phyloP scores from a whole-genome alignment of 1,140 invertebrate genomes.

The Acromyrmex echinatior region DNA sequence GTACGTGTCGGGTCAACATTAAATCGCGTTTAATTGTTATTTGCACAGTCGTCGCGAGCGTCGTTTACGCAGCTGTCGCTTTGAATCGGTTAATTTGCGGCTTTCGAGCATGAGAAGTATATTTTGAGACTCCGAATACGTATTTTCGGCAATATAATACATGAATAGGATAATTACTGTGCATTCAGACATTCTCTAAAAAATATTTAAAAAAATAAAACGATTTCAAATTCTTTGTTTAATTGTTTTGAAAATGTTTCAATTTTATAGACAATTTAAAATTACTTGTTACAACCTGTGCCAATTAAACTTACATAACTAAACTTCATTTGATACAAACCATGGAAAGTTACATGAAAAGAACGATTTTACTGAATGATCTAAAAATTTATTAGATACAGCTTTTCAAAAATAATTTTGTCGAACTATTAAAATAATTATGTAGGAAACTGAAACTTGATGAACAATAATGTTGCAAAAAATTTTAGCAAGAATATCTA shows the following conservation, averaged over 20 bases:
- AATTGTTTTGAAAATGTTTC: background rate
- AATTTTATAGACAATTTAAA: background rate
- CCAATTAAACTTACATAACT: background rate
- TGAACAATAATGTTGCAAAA: too few species aligned
- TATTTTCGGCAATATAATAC: background rate
- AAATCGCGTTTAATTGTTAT: constrained; percentile 68
- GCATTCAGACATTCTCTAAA: background rate
- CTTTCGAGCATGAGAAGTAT: background rate
- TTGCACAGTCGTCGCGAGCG: constrained; percentile 60
- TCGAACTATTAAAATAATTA: too few species aligned
- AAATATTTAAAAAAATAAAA: background rate
- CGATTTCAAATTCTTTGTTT: background rate
- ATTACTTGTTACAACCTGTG: background rate
- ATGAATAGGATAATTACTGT: background rate
- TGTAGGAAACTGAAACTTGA: too few species aligned
- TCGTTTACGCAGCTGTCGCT: constrained; percentile 62
- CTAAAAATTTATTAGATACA: too few species aligned
- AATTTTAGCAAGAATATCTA: too few species aligned
- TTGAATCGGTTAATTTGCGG: constrained; percentile 57
- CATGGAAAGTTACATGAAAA: background rate
- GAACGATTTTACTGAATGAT: too few species aligned
- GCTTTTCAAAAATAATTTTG: too few species aligned
- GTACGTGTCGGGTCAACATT: background rate
- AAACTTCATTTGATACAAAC: background rate
- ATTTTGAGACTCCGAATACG: too few species aligned